Evolutionary conservation across 2,797 vertebrate genomes (phyloP), one percentile per base, ranked within the genome.

Genomic region (Melanogrammus aeglefinus): DNA sequence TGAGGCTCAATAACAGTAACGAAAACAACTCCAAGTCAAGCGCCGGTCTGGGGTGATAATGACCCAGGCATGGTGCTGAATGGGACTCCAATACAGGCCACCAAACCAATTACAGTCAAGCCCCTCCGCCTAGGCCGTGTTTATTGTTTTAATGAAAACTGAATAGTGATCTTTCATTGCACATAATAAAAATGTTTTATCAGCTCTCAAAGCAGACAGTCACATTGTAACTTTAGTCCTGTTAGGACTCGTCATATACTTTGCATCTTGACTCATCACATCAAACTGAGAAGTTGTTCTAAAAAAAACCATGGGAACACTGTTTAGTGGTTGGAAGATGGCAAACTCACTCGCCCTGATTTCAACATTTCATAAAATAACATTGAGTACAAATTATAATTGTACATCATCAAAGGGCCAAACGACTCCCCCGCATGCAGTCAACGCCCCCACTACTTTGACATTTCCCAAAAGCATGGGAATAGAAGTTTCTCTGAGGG

Each of bases 101-200:
- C 85, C 81, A 81, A 88, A 86, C 85, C 84, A 78, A 66, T 71
- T 69, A 89, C 88, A 90, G 89, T 86, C 89, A 84, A 90, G 85
- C 82, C 91, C 33, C 38, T 44, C 80, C 51, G 75, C 80, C 77
- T 72, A 76, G 51, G 51, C 73, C 77, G 66, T 78, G 85, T 82
- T 72, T 77, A 6, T 73, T 70, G 78, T 36, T 33, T 78, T 51
- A 36, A 70, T 13, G 16, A 77, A 47, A 81, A 79, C 31, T 5
- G 12, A 69, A 10, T 12, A n/a, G 18, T 21, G 12, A 69, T 9
- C n/a, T 12, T 69, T 69, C 63, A 69, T 69, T 10, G 63, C 24
- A 24, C 27, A 27, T 63, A 2, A 69, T 63, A 2, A 69, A 69
- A 8, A 27, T 69, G 63, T 12, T 63, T 63, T 63, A 27, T 27